These are phyloP conservation scores for Blastomussa wellsi DNA, from an alignment of 92 coral and sea anemone genomes.

Conservation along the genomic window DNA sequence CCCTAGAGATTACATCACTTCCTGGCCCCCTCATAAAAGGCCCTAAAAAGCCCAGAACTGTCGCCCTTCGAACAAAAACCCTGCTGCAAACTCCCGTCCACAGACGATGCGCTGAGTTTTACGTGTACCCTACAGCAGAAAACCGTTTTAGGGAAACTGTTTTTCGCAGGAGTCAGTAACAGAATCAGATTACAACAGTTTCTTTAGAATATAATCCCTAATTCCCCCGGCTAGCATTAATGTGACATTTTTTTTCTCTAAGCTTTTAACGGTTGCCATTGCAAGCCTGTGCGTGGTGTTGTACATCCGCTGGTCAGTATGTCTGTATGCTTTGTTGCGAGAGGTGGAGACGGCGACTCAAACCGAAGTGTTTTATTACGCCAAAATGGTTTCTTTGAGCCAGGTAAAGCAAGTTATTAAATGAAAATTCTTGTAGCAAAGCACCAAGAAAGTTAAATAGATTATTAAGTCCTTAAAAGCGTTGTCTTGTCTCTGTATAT, in stretches of 20 bases:
- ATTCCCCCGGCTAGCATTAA: neutral
- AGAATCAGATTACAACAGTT: neutral
- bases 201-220: neutral
- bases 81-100: neutral
- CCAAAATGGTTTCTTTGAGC: constrained; percentile 42
- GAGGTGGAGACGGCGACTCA: constrained; percentile 53
- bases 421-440: no score
- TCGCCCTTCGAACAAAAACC: neutral
- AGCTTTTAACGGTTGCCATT: constrained; percentile 54
- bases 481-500: no score
- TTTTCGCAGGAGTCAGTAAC: neutral
- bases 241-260: neutral
- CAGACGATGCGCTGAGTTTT: no score
- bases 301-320: constrained; percentile 74
- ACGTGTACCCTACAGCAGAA: no score
- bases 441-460: no score
- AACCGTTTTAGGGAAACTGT: neutral
- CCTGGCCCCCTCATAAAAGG: no score
- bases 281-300: constrained; percentile 51
- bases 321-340: constrained; percentile 59
- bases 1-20: no score
- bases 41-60: neutral
- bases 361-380: constrained; percentile 38
- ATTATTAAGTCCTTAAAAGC: no score
- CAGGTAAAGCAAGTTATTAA: constrained; percentile 50